Evolutionary conservation across 2,797 vertebrate species (phyloP).

Genomic region (Microctenopoma lineatum): DNA sequence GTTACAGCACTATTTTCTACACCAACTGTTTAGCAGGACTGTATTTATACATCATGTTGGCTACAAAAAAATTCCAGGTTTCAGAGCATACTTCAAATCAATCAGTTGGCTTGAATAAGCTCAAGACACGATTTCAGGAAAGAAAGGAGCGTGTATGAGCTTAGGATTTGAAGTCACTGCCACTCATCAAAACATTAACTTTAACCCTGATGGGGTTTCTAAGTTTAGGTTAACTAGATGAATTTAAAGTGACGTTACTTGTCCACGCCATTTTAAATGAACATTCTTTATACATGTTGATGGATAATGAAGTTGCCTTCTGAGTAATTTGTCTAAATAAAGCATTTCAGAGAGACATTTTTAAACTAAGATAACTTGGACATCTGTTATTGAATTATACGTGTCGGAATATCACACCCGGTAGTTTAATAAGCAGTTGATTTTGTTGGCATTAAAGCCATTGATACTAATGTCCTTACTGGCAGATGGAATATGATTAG

Average conservation of each 20-base stretch:
- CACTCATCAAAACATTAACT: neutral
- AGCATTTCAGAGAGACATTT: neutral
- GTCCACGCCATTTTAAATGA: neutral
- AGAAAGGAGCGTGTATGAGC: neutral
- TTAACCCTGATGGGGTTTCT: neutral
- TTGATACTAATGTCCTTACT: neutral
- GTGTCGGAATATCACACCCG: no score
- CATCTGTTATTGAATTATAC: neutral
- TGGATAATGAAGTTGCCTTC: neutral
- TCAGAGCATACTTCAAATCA: neutral
- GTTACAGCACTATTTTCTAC: constrained; percentile 17
- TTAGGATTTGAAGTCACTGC: neutral
- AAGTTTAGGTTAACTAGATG: neutral
- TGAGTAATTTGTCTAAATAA: neutral
- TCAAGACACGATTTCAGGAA: neutral
- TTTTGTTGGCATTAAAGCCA: neutral
- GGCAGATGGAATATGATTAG: neutral
- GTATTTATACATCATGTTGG: neutral
- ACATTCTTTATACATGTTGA: neutral
- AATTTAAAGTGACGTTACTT: neutral
- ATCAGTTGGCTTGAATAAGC: neutral
- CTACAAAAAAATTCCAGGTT: neutral
- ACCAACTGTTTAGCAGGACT: neutral
- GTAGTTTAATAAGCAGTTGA: neutral
- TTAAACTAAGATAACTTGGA: no score